Conservation (phyloP, 1,140 invertebrate genomes). For the Pogonomyrmex barbatus region DNA sequence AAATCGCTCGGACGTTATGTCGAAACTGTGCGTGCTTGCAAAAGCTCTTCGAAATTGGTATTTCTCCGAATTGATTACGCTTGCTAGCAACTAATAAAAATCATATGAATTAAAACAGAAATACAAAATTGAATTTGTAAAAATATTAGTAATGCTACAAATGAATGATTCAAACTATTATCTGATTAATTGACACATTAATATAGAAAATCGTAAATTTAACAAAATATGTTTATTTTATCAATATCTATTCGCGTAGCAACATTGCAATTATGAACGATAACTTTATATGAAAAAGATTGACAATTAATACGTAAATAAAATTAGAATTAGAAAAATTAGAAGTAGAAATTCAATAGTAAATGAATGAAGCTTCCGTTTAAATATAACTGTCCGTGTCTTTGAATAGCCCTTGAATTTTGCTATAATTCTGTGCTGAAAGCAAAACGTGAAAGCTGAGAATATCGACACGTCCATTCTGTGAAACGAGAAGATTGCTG, state of each 20-base stretch:
- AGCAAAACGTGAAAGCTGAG: slow-evolving; percentile 13
- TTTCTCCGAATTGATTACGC: slow-evolving; percentile 16
- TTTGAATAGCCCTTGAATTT: slow-evolving; percentile 1
- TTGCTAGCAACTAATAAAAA: slow-evolving; percentile 7
- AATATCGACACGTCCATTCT: slow-evolving; percentile 63
- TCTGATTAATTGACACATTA: not conserved
- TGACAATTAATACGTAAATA: not conserved
- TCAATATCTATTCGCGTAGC: not conserved
- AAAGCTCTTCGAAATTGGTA: slow-evolving; percentile 27
- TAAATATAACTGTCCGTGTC: slow-evolving; percentile 4
- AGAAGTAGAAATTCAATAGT: not conserved
- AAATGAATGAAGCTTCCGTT: slow-evolving; percentile 12
- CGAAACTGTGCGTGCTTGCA: slow-evolving; percentile 23
- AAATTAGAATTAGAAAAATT: no score
- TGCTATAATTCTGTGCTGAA: slow-evolving; percentile 5
- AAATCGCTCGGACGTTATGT: slow-evolving; percentile 17
- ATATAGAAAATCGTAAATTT: not conserved
- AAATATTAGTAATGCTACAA: not conserved
- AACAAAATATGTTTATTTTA: not conserved
- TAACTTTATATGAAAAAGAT: not conserved
- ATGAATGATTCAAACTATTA: not conserved
- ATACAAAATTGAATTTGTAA: not conserved
- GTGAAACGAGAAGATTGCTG: slow-evolving; percentile 52
- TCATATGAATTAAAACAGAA: slow-evolving; percentile 7
- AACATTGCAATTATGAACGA: not conserved